phyloP scores from a whole-genome alignment of 2,888 invertebrate genomes.

The Athetis lepigone region DNA sequence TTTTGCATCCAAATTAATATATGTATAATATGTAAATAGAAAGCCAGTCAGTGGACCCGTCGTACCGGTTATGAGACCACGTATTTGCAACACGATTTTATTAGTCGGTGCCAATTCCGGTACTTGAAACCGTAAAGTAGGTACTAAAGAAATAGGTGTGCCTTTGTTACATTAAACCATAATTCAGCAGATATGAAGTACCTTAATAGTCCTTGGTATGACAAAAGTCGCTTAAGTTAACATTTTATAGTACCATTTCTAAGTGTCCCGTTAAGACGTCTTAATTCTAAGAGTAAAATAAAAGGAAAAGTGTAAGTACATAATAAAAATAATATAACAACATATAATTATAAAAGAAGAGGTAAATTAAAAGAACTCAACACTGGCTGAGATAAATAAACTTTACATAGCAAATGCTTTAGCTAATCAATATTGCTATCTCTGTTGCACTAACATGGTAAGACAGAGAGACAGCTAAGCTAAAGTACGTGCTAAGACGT shows the following conservation, averaged over 20 bases:
- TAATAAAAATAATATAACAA: slow-evolving; percentile 10
- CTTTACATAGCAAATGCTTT: too few species aligned
- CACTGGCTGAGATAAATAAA: too few species aligned
- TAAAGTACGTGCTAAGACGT: too few species aligned
- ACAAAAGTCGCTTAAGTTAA: neutral
- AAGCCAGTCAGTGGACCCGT: slow-evolving; percentile 66
- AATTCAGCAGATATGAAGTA: slow-evolving; percentile 21
- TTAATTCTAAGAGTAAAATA: neutral
- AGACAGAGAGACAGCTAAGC: too few species aligned
- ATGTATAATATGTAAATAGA: slow-evolving; percentile 70
- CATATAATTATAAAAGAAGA: slow-evolving; percentile 23
- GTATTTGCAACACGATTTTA: slow-evolving; percentile 61
- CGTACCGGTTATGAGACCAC: slow-evolving; percentile 65
- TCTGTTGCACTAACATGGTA: too few species aligned
- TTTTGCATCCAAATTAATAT: slow-evolving; percentile 65
- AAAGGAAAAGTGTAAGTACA: slow-evolving; percentile 1
- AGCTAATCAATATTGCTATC: too few species aligned
- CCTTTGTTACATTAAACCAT: slow-evolving; percentile 25
- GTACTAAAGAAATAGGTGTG: slow-evolving; percentile 35
- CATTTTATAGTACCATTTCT: neutral
- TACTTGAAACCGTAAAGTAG: slow-evolving; percentile 43
- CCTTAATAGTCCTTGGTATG: too few species aligned
- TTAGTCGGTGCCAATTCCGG: slow-evolving; percentile 60
- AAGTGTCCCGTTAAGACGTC: neutral
- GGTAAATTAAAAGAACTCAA: slow-evolving; percentile 13